Base-by-base conservation (phyloP, 1,140 invertebrate species). In the Achroia grisella region DNA sequence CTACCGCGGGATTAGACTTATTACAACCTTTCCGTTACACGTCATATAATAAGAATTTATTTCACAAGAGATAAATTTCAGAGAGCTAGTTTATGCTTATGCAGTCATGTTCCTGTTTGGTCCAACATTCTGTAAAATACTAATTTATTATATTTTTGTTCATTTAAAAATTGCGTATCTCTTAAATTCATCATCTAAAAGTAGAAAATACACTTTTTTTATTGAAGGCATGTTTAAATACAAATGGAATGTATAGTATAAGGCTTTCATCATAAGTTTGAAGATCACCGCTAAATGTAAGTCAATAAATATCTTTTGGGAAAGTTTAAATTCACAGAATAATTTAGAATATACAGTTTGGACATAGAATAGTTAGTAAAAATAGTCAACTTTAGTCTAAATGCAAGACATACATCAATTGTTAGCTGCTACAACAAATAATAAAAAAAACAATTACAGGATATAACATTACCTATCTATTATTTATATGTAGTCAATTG, bases 241-340 rank as follows among this genome's bases (percentile, higher is more conserved):
- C 71, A 77, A 71, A 52, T 83, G 79, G 79, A 83, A 83, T 83
- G 79, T 83, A 80, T 70, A 77, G 62, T 81, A 48, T 48, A 78
- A 80, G 71, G 76, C 71, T 71, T 66, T 65, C 56, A 67, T 71
- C 68, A 71, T 67, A 83, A 81, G 76, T 71, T 56, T 58, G 59
- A 65, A 56, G 51, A 61, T 55, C 45, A 55, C 52, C 52, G 61
- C 49, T 36, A 53, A 23, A 23, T 23, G 6, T 23, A 23, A 30
- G 29, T 52, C 32, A 48, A 52, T 35, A 48, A 48, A 52, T 35
- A 48, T 33, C 32, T 23, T 36, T 17, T 27, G 34, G 36, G 37
- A 40, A 23, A 23, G 6, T 23, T 23, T 23, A 23, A 23, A 23
- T 23, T 23, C 17, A 23, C 17, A 23, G 2, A 23, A 23, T 23